These are phyloP conservation scores for Callithrix jacchus DNA, from an alignment of 2,113 vertebrate genomes.

Conservation along the genomic window DNA sequence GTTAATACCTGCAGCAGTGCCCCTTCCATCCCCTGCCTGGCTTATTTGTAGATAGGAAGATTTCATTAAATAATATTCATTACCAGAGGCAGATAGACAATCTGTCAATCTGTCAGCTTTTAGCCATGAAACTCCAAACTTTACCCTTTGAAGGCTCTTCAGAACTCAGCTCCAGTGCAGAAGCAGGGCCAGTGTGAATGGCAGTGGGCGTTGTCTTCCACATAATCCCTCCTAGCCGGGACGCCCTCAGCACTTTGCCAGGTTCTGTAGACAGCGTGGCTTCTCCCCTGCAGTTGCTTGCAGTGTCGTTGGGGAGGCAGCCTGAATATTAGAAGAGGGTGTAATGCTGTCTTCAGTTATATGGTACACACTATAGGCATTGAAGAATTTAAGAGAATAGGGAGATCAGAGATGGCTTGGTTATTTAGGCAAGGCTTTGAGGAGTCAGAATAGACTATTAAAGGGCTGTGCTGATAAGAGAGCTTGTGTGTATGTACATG, in stretches of 20 bases:
- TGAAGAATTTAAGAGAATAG: background rate
- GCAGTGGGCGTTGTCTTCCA: background rate
- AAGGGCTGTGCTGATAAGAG: background rate
- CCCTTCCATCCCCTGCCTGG: background rate
- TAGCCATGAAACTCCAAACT: background rate
- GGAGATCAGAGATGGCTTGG: background rate
- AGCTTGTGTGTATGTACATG: background rate
- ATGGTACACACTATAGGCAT: background rate
- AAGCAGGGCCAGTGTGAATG: background rate
- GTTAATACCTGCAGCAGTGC: background rate
- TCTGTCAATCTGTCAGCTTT: background rate
- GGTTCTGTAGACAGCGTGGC: background rate
- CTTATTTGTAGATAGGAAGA: background rate
- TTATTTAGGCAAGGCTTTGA: background rate
- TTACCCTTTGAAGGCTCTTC: background rate
- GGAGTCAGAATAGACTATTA: background rate
- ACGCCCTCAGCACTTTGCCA: background rate
- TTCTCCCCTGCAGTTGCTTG: background rate
- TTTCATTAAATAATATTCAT: conserved; percentile 30
- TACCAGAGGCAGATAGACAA: background rate
- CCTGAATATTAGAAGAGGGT: background rate
- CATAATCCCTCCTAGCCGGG: background rate
- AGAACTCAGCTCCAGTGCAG: background rate
- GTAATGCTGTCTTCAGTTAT: conserved; percentile 37
- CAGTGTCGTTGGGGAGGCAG: background rate